Base-by-base conservation (phyloP, 2,113 vertebrate genomes). In the Rafetus swinhoei region DNA sequence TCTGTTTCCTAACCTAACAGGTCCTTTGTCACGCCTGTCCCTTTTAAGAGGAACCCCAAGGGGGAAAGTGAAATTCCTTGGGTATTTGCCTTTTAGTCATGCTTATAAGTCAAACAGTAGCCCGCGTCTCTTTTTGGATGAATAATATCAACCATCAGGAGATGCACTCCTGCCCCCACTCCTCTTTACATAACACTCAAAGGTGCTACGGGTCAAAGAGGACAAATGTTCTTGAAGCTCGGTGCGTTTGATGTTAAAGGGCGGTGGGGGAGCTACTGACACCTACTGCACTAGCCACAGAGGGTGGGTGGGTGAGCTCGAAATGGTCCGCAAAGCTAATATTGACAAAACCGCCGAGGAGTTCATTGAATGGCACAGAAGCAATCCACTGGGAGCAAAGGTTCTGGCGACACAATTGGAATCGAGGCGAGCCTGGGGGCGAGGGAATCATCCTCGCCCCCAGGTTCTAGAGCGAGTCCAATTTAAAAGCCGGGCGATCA, bases 1-100 rank as follows among this genome's bases (percentile, higher is more conserved):
- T 96, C 93, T 93, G 95, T 95, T 97, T 97, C 95, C 95, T 96
- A 90, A 95, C 88, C 93, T 93, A 95, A 94, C 92, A 94, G 88
- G 90, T 97, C 95, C 87, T 77, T 85, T 90, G 93, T 97, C 95
- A 92, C 55, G 84, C 89, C 82, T 87, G 90, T 45, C 92, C 95
- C 96, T 98, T 97, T 95, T 90, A 93, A 96, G 96, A 93, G 79
- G 81, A 84, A 95, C 90, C 87, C 79, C 80, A 15, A 84, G 93
- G 87, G 93, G 55, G 76, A 92, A 96, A 96, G 88, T 88, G 86
- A 79, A 85, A 96, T 96, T 97, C 94, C 95, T 85, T 83, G 92
- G 52, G 83, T 95, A 84, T 94, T 94, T 86, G 80, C 95, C 80
- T 96, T 97, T 97, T 96, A 95, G 94, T 94, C 94, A 97, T 93